Conservation (phyloP, 2,888 invertebrate species). For the Tachystola acroxantha region DNA sequence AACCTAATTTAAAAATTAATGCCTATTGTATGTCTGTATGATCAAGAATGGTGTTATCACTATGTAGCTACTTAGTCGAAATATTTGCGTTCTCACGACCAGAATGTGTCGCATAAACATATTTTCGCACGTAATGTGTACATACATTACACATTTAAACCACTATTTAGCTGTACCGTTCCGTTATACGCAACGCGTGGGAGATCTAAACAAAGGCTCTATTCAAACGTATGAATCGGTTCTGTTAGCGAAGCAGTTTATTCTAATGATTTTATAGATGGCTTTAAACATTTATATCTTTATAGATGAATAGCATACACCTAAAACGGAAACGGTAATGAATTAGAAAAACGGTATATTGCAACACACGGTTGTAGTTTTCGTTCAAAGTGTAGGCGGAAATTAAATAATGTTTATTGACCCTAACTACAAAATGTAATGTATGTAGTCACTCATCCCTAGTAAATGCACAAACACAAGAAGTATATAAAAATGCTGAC, state of each 20-base stretch:
- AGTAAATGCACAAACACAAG: too few relatives aligned
- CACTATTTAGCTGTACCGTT: constrained; percentile 41
- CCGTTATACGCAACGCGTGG: constrained; percentile 62
- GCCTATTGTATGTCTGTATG: too few relatives aligned
- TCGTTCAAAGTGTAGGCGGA: background rate
- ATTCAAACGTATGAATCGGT: constrained; percentile 41
- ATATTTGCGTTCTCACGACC: constrained; percentile 37
- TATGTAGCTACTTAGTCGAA: background rate
- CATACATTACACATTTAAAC: constrained; percentile 18
- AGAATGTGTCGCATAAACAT: constrained; percentile 28
- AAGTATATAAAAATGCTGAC: too few relatives aligned
- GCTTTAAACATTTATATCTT: constrained; percentile 14
- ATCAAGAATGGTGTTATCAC: constrained; percentile 20
- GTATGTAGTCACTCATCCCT: too few relatives aligned
- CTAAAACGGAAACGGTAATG: background rate
- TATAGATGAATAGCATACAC: background rate
- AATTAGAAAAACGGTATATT: background rate
- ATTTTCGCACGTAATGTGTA: constrained; percentile 46
- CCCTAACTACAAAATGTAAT: too few relatives aligned
- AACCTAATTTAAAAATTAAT: too few relatives aligned
- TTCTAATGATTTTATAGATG: constrained; percentile 23
- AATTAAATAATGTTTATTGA: too few relatives aligned
- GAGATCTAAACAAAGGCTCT: constrained; percentile 58
- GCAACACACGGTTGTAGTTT: background rate
- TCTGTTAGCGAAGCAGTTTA: constrained; percentile 25